phyloP scores from a whole-genome alignment of 1,140 invertebrate genomes.

The Plectrocnemia conspersa region DNA sequence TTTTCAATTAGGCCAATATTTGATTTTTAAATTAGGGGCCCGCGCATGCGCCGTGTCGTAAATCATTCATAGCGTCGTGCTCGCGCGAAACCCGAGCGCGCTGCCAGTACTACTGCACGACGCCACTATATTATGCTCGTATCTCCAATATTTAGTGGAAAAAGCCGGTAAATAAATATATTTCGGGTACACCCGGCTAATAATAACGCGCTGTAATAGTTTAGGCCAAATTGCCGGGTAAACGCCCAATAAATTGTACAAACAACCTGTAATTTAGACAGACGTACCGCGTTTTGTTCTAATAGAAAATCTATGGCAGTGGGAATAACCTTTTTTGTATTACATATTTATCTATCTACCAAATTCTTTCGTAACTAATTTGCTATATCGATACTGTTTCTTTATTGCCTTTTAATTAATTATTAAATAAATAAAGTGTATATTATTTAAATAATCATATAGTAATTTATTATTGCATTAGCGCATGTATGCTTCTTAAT shows the following conservation, averaged over 20 bases:
- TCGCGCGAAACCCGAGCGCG: too few relatives aligned
- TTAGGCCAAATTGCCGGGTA: slow-evolving; percentile 15
- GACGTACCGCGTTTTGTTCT: slow-evolving; percentile 17
- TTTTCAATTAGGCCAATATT: slow-evolving; percentile 15
- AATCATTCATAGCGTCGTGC: too few relatives aligned
- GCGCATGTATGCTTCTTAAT: too few relatives aligned
- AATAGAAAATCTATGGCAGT: slow-evolving; percentile 17
- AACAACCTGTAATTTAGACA: slow-evolving; percentile 16
- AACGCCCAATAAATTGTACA: slow-evolving; percentile 23
- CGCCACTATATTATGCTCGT: background rate
- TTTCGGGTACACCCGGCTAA: slow-evolving; percentile 13
- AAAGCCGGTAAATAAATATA: slow-evolving; percentile 17
- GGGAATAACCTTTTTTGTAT: too few relatives aligned
- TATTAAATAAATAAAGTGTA: too few relatives aligned
- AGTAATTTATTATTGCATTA: too few relatives aligned
- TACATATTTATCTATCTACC: too few relatives aligned
- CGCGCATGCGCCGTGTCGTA: background rate
- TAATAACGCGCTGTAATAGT: slow-evolving; percentile 16
- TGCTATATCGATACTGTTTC: too few relatives aligned
- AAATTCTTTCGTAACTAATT: too few relatives aligned
- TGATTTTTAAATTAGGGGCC: slow-evolving; percentile 3
- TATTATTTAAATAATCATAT: too few relatives aligned
- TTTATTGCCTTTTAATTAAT: too few relatives aligned
- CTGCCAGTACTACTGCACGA: too few relatives aligned
- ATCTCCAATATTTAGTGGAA: background rate